A percentile compares a stretch with the other conserved stretches of the same genome.
Conservation (phyloP, 2,113 vertebrate species). For the Siniperca chuatsi region DNA sequence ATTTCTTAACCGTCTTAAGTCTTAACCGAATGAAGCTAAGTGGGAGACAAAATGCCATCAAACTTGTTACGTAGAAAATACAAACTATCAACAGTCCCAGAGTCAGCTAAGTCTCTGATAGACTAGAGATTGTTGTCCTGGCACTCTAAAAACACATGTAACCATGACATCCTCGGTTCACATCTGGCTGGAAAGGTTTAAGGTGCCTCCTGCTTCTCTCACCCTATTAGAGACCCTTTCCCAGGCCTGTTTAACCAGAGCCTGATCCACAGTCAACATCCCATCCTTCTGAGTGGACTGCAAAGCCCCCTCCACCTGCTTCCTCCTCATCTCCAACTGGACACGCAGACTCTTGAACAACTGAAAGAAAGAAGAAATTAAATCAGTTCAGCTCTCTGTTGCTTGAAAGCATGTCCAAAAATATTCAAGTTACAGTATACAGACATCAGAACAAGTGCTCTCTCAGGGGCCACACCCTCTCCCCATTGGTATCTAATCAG, state of each 20-base stretch:
- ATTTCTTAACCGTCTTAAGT: background rate
- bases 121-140: background rate
- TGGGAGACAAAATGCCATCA: background rate
- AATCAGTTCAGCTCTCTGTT: background rate
- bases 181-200: slow-evolving; percentile 11
- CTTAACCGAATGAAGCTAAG: background rate
- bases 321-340: slow-evolving; percentile 92
- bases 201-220: slow-evolving; percentile 59
- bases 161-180: background rate
- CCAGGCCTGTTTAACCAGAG: slow-evolving; percentile 96
- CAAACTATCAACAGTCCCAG: background rate
- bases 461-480: slow-evolving; percentile 1
- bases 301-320: slow-evolving; percentile 88
- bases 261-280: slow-evolving; percentile 97
- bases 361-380: slow-evolving; percentile 73
- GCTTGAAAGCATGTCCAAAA: background rate
- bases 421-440: background rate
- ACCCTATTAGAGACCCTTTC: slow-evolving; percentile 92
- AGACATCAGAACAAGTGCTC: slow-evolving; percentile 30
- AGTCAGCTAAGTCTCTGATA: background rate
- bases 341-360: slow-evolving; percentile 91
- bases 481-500: slow-evolving; percentile 41
- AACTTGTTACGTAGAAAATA: background rate
- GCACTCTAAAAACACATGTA: background rate
- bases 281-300: slow-evolving; percentile 92